Percentiles rank a stretch among this genome's conserved stretches.
phyloP scores from a whole-genome alignment of 2,797 vertebrate genomes.

The Sebastes alutus region DNA sequence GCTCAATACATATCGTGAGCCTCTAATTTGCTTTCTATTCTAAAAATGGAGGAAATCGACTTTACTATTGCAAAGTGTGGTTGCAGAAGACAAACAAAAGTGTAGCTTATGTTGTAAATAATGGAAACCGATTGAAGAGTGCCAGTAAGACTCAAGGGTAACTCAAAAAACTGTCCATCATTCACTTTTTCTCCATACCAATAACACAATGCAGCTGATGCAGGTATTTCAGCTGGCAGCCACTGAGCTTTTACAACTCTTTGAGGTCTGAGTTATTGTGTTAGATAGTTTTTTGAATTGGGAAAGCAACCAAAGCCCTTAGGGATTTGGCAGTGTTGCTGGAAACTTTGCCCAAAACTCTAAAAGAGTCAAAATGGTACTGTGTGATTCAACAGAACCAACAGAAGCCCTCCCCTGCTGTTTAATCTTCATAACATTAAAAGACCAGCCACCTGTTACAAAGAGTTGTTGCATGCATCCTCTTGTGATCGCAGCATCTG shows the following conservation, averaged over 20 bases:
- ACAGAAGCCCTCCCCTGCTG: constrained; percentile 11
- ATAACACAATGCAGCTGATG: not conserved
- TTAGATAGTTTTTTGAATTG: constrained; percentile 22
- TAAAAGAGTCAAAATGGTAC: constrained; percentile 12
- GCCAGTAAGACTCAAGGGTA: not conserved
- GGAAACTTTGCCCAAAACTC: constrained; percentile 18
- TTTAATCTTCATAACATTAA: constrained; percentile 34
- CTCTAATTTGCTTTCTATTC: not conserved
- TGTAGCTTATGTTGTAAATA: not conserved
- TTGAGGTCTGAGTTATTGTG: constrained; percentile 18
- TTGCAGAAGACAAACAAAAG: not conserved
- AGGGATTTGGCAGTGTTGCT: constrained; percentile 5
- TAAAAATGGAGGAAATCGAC: not conserved
- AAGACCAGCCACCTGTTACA: constrained; percentile 48
- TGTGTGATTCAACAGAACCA: constrained; percentile 38
- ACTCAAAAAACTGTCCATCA: not conserved
- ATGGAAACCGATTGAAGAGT: not conserved
- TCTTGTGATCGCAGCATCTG: constrained; percentile 24
- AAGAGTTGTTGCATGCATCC: constrained; percentile 23
- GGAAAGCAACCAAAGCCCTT: constrained; percentile 1
- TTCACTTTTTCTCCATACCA: not conserved
- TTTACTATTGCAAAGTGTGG: not conserved
- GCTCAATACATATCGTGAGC: not conserved
- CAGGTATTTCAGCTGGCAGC: constrained; percentile 21
- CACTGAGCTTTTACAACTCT: constrained; percentile 1